Percentiles rank a stretch among this genome's conserved stretches.
Evolutionary conservation across 2,888 invertebrate species (phyloP).

Genomic region (Hymenopus coronatus): DNA sequence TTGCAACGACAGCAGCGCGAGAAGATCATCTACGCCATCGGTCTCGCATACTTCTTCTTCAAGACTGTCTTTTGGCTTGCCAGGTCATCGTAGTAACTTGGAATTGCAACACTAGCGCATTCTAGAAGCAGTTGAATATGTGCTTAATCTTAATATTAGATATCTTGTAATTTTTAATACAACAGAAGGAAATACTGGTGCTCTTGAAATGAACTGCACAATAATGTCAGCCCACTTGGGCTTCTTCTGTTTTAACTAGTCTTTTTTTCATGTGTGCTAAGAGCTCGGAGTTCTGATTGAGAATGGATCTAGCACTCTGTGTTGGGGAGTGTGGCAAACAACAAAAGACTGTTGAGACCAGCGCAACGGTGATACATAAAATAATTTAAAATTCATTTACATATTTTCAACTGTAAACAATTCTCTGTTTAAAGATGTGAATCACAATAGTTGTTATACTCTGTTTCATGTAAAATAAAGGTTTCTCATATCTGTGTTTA

Average conservation of each 20-base stretch:
- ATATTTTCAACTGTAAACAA: not conserved
- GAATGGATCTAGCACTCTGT: not conserved
- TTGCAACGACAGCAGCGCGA: constrained; percentile 81
- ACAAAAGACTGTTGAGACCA: not conserved
- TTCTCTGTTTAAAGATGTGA: not conserved
- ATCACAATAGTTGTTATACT: not conserved
- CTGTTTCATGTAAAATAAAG: not conserved
- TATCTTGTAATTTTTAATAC: not conserved
- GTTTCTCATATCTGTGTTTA: not conserved
- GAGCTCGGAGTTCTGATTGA: not conserved
- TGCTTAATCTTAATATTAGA: not conserved
- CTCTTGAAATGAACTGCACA: not conserved
- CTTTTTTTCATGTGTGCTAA: not conserved
- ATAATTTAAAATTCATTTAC: not conserved
- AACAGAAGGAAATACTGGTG: not conserved
- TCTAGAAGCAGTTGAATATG: not conserved
- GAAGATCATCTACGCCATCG: constrained; percentile 78
- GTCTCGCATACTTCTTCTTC: constrained; percentile 80
- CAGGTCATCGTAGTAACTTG: constrained; percentile 32
- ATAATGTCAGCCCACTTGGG: not conserved
- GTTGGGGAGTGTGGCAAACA: not conserved
- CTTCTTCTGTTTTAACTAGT: not conserved
- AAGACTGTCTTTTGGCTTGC: constrained; percentile 83
- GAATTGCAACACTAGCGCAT: not conserved
- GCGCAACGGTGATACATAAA: not conserved